Evolutionary conservation across 2,113 vertebrate species (phyloP), one percentile per base, ranked within the genome.

Genomic region (Corythornis cristatus): DNA sequence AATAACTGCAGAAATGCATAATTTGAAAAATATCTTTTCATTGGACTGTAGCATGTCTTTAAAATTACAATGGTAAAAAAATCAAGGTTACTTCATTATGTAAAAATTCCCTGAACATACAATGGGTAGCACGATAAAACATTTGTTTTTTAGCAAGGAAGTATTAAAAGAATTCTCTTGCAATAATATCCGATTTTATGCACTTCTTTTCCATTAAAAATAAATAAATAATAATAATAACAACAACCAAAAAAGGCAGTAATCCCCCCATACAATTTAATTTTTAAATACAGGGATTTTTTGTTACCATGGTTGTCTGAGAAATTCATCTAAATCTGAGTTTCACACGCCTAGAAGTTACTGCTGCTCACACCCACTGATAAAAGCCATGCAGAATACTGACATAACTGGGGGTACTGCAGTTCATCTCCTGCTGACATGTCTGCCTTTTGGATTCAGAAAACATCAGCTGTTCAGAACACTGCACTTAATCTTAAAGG

Each of bases 361-460:
- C 45, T 65, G 94, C 64, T 95, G 94, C 64, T 95, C 88, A 96
- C 94, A 8, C 97, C 96, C 97, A 96, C 72, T 96, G 96, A 96
- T 96, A 96, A 96, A 96, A 95, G 80, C 93, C 90, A 73, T 81
- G 81, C 93, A 96, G 42, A 90, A 90, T 78, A 92, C 90, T 98
- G 97, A 97, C 93, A 87, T 97, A 97, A 97, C 76, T 56, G 97
- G 94, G 97, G 94, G 96, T 96, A 96, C 86, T 97, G 23, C 11
- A 95, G 97, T 96, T 97, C 95, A 96, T 95, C 77, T 94, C 73
- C 88, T 37, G 77, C 67, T 83, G 90, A 91, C 45, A 57, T 83
- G 76, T 95, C 87, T 93, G 80, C 19, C 57, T 86, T 26, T 45
- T 74, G 67, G 78, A 92, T 86, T 93, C 90, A 80, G 76, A 92